These are phyloP conservation scores for Xanthorhoe spadicearia DNA, from an alignment of 2,888 invertebrate genomes.

Conservation along the genomic window DNA sequence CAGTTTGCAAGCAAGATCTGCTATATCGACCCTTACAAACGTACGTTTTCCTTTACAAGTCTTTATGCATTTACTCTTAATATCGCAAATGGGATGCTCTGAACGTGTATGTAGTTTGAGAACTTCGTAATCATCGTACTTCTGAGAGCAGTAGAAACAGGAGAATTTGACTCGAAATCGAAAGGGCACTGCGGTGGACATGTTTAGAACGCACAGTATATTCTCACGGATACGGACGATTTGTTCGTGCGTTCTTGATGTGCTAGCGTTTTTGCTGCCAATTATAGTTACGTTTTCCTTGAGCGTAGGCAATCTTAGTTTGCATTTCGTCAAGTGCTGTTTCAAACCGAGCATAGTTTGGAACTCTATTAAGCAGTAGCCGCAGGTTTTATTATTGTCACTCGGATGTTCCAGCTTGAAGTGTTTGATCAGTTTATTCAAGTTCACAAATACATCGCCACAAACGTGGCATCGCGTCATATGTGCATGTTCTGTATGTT, in stretches of 20 bases:
- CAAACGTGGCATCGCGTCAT: constrained; percentile 67
- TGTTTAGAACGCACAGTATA: constrained; percentile 72
- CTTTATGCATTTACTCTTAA: constrained; percentile 69
- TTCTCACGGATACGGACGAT: constrained; percentile 66
- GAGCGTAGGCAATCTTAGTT: constrained; percentile 53
- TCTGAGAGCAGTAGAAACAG: constrained; percentile 74
- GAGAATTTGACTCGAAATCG: constrained; percentile 71
- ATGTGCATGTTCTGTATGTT: constrained; percentile 64
- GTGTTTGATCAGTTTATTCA: constrained; percentile 62
- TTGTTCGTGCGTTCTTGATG: constrained; percentile 38
- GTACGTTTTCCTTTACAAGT: constrained; percentile 74
- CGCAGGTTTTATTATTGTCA: constrained; percentile 60
- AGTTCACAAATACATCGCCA: constrained; percentile 57
- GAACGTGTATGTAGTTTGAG: constrained; percentile 63
- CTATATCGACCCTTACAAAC: constrained; percentile 70
- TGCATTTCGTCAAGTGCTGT: constrained; percentile 67
- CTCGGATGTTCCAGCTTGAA: constrained; percentile 62
- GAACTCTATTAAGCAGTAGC: constrained; percentile 65
- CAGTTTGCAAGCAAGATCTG: constrained; percentile 65
- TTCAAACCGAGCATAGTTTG: constrained; percentile 64
- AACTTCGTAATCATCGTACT: constrained; percentile 62
- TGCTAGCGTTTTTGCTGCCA: constrained; percentile 5
- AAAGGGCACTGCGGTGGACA: constrained; percentile 76
- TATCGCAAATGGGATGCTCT: constrained; percentile 70
- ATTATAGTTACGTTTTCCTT: constrained; percentile 46